Conservation (phyloP, 2,113 vertebrate genomes). For the Procavia capensis region DNA sequence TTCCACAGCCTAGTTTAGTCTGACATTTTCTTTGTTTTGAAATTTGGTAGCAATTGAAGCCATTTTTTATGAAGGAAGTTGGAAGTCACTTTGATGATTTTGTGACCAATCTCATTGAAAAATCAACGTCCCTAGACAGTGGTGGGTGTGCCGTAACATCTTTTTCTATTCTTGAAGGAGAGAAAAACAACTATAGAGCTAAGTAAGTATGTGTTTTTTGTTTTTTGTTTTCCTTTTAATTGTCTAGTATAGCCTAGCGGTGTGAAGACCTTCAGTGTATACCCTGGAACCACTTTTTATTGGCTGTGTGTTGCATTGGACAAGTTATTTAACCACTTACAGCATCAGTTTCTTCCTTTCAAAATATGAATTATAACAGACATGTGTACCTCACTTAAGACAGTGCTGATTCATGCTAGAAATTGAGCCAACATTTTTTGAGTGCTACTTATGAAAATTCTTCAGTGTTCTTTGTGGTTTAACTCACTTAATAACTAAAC, state of each 20-base stretch:
- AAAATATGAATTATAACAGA: neutral
- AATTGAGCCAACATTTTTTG: neutral
- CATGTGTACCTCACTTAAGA: neutral
- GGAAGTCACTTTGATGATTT: constrained; percentile 94
- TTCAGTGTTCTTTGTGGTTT: neutral
- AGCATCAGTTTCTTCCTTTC: neutral
- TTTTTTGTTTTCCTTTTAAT: neutral
- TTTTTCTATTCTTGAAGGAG: constrained; percentile 84
- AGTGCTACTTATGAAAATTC: neutral
- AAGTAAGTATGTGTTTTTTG: constrained; percentile 83
- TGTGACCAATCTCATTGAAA: constrained; percentile 94
- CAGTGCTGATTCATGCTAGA: neutral
- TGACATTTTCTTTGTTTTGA: constrained; percentile 46
- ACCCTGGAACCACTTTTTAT: neutral
- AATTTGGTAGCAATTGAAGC: constrained; percentile 91
- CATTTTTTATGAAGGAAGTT: constrained; percentile 93
- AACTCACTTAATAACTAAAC: neutral
- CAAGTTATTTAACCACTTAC: neutral
- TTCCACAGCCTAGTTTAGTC: neutral
- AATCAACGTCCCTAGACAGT: constrained; percentile 89
- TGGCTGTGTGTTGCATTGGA: neutral
- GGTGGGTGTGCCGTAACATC: constrained; percentile 83
- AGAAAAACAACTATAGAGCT: constrained; percentile 90
- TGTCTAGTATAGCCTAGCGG: neutral
- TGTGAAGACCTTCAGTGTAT: neutral